Evolutionary conservation across 92 coral and sea anemone genomes (phyloP).

Genomic region (Blastomussa wellsi): DNA sequence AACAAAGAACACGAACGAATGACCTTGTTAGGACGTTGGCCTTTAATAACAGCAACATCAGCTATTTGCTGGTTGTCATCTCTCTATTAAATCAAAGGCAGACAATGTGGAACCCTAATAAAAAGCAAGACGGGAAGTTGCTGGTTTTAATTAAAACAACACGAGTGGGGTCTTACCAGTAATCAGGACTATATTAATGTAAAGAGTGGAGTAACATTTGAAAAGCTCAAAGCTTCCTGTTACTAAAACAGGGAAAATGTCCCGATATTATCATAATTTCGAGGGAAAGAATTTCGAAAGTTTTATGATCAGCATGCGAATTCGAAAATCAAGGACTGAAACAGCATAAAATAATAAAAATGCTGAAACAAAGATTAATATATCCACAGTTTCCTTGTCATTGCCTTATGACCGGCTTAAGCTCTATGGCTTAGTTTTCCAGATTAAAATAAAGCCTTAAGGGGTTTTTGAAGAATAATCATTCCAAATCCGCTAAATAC

Average conservation of each 20-base stretch:
- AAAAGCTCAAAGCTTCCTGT: background rate
- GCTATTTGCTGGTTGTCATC: conserved; percentile 6
- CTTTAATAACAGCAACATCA: conserved; percentile 1
- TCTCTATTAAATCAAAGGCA: background rate
- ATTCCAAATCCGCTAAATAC: background rate
- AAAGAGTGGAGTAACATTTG: background rate
- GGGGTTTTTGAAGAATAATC: background rate
- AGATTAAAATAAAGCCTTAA: background rate
- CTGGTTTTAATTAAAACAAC: conserved; percentile 5
- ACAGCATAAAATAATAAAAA: background rate
- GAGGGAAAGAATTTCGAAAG: background rate
- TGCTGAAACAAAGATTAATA: background rate
- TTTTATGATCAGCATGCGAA: background rate
- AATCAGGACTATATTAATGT: background rate
- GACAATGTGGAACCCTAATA: background rate
- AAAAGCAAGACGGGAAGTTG: conserved; percentile 17
- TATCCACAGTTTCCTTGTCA: background rate
- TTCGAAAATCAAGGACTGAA: background rate
- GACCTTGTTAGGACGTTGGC: background rate
- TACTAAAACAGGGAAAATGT: background rate
- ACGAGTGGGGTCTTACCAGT: conserved; percentile 6
- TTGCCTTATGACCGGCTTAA: background rate
- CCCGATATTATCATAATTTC: background rate
- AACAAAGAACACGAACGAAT: background rate
- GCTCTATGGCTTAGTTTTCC: background rate